A percentile compares a stretch with the other conserved stretches of the same genome.
Conservation (phyloP, 2,797 vertebrate species). For the Sebastes diploproa region DNA sequence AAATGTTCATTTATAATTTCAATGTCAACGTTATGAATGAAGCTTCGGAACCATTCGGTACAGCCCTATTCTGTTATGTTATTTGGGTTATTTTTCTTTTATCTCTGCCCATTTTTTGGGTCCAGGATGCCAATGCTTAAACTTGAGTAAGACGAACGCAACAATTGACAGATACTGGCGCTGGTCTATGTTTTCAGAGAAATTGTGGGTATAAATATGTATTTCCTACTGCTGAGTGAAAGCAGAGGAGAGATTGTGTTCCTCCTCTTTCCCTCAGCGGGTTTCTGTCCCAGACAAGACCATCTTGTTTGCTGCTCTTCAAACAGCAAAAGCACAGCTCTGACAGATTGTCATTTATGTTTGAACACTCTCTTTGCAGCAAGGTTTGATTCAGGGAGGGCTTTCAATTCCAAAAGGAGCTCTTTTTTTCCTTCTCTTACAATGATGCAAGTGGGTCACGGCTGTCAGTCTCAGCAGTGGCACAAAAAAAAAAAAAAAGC, state of each 20-base stretch:
- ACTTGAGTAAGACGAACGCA: neutral
- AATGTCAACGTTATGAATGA: no score
- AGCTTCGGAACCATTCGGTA: no score
- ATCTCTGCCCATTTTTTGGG: neutral
- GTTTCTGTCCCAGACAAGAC: slow-evolving; percentile 38
- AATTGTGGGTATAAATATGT: neutral
- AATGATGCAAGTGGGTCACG: slow-evolving; percentile 70
- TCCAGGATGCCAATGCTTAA: neutral
- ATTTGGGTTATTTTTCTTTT: neutral
- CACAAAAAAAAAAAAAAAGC: neutral
- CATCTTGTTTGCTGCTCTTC: slow-evolving; percentile 47
- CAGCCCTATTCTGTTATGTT: no score
- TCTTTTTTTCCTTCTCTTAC: slow-evolving; percentile 1
- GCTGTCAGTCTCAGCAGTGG: slow-evolving; percentile 63
- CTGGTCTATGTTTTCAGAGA: neutral
- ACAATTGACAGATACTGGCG: neutral
- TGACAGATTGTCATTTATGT: slow-evolving; percentile 71
- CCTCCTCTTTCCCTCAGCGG: slow-evolving; percentile 29
- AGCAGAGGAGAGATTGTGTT: slow-evolving; percentile 31
- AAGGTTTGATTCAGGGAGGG: slow-evolving; percentile 59
- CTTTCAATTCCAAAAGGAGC: slow-evolving; percentile 62
- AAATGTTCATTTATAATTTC: no score
- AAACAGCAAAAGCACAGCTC: slow-evolving; percentile 48
- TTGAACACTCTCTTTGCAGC: slow-evolving; percentile 60
- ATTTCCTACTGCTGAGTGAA: slow-evolving; percentile 12